Evolutionary conservation across 1,140 invertebrate species (phyloP).

Genomic region (Diorhabda carinulata): DNA sequence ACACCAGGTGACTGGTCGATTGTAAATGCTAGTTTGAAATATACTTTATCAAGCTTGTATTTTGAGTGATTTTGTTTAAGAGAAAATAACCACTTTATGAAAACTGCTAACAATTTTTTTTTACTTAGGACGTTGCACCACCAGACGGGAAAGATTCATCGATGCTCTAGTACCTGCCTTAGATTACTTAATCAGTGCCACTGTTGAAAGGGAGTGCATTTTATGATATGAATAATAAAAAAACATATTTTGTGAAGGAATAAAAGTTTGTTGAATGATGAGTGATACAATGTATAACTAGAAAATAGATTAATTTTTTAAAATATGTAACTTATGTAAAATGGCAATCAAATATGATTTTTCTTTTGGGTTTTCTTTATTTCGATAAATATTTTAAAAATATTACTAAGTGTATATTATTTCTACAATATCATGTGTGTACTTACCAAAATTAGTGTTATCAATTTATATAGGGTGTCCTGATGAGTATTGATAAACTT

Average conservation of each 20-base stretch:
- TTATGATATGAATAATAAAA: not conserved
- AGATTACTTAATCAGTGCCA: constrained; percentile 5
- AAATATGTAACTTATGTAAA: not conserved
- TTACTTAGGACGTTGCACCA: constrained; percentile 25
- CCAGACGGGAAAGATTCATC: constrained; percentile 24
- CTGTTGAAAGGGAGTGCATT: constrained; percentile 4
- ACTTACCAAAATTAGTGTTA: too few species aligned
- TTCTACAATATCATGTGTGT: too few species aligned
- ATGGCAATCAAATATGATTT: not conserved
- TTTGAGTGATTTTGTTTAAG: too few species aligned
- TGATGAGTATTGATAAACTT: too few species aligned
- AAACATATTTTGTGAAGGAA: not conserved
- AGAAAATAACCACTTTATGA: too few species aligned
- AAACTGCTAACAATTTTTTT: not conserved
- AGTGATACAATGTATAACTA: not conserved
- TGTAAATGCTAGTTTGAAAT: too few species aligned
- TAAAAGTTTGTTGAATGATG: not conserved
- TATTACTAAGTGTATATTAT: too few species aligned
- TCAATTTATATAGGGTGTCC: too few species aligned
- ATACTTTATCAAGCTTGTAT: too few species aligned
- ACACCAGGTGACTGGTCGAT: too few species aligned
- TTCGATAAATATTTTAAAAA: too few species aligned
- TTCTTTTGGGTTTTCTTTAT: too few species aligned
- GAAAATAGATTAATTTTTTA: not conserved
- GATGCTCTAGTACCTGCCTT: constrained; percentile 23